These are phyloP conservation scores for Julus scanicus DNA, from an alignment of 2,888 invertebrate genomes.

Conservation along the genomic window DNA sequence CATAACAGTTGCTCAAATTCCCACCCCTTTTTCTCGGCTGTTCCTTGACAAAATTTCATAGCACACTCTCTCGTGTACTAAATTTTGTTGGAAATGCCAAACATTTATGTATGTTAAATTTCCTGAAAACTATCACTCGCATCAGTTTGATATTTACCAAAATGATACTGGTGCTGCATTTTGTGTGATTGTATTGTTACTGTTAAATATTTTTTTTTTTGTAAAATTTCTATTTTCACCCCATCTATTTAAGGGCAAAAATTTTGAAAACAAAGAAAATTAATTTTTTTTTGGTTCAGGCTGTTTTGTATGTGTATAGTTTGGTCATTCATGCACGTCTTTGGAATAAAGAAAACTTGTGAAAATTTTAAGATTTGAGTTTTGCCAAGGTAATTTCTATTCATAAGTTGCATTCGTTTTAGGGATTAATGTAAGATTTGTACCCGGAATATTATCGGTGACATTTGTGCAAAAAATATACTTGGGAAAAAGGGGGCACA, in stretches of 20 bases:
- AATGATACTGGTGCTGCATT: neutral
- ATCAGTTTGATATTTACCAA: neutral
- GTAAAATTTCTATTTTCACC: neutral
- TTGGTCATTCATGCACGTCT: slow-evolving; percentile 48
- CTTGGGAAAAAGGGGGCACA: neutral
- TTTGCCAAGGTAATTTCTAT: neutral
- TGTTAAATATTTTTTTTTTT: neutral
- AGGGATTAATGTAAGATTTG: neutral
- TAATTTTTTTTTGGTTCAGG: slow-evolving; percentile 30
- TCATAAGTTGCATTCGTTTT: neutral
- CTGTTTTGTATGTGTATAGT: slow-evolving; percentile 49
- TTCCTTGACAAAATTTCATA: neutral
- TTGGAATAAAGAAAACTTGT: slow-evolving; percentile 51
- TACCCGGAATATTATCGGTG: neutral
- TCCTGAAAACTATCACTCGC: neutral
- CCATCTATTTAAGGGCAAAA: neutral
- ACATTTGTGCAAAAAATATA: neutral
- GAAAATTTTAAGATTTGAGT: slow-evolving; percentile 15
- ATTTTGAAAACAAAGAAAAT: slow-evolving; percentile 15
- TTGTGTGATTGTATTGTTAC: neutral
- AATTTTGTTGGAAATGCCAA: neutral
- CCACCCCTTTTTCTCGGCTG: neutral
- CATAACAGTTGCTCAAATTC: slow-evolving; percentile 21
- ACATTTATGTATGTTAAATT: neutral
- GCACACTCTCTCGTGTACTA: neutral